Percentiles rank a stretch among this genome's conserved stretches.
These are phyloP conservation scores for Gymnorhina tibicen DNA, from an alignment of 2,113 vertebrate species.

Conservation along the genomic window DNA sequence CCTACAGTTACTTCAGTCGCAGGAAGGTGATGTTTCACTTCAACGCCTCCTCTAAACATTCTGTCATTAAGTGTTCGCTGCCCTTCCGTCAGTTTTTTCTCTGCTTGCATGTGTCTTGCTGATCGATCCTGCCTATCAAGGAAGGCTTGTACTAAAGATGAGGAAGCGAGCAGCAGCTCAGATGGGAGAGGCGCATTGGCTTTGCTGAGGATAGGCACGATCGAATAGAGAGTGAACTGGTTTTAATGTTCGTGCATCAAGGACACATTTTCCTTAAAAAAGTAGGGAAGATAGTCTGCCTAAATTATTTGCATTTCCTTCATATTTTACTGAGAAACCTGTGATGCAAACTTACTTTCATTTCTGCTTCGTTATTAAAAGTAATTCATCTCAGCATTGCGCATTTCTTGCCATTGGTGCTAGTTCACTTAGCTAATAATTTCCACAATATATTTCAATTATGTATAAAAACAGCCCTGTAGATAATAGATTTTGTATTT, in stretches of 20 bases:
- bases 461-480: not conserved
- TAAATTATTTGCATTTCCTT: not conserved
- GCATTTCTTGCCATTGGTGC: not conserved
- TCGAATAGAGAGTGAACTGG: not conserved
- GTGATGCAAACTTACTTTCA: not conserved
- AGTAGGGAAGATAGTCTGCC: not conserved
- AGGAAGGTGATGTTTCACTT: not conserved
- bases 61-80: not conserved
- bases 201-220: not conserved
- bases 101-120: not conserved
- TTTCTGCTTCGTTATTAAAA: not conserved
- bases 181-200: fast-evolving
- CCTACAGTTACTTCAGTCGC: fast-evolving
- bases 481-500: not conserved
- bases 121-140: not conserved
- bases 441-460: not conserved
- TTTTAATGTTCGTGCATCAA: not conserved
- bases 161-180: not conserved
- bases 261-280: not conserved
- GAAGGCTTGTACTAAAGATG: not conserved
- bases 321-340: not conserved
- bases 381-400: not conserved
- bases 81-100: not conserved
- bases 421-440: not conserved
- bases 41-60: not conserved